Base-by-base conservation (phyloP, 1,140 invertebrate species). In the Drosophila santomea region DNA sequence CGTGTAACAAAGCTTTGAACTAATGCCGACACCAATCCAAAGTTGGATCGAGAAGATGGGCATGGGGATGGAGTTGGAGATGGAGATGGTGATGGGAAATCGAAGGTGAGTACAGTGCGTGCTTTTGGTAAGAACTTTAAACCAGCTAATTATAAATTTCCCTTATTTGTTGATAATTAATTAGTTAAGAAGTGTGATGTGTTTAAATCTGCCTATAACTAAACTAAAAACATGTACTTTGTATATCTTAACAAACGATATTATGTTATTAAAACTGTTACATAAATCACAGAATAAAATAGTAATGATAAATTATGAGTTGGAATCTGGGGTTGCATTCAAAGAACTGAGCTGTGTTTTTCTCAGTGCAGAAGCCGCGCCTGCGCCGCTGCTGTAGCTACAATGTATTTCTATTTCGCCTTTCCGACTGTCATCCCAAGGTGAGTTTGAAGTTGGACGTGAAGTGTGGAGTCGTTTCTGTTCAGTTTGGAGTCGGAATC, bases 1-100 rank as follows among this genome's bases (percentile, higher is more conserved):
- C 69, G 62, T 80, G 76, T 74, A 74, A 84, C 77, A 84, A 80
- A 89, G 80, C 84, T 89, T 89, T 89, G 84, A 90, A 84, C 80
- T 84, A 80, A 84, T 89, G 84, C 84, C 84, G 84, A 58, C 71
- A 58, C 71, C 48, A 66, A 56, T 45, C 47, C 23, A 17, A 17
- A 39, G 64, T 45, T n/a, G 32, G 39, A 44, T 45, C 35, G 4
- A 41, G 32, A 32, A 10, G 32, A 32, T 32, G 32, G 32, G 32
- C 25, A 15, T 23, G 47, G 59, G 38, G 45, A 50, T 50, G 28
- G 12, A n/a, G 23, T 10, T 25, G 44, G 20, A 10, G 20, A 1
- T 45, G 45, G 23, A 1, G 45, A 14, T 25, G 28, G 48, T 2
- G 48, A 15, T 51, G 28, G 10, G 39, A 39, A 57, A 47, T 44